Base-by-base conservation (phyloP, 2,113 vertebrate species). In the Tricholaema leucomelas region DNA sequence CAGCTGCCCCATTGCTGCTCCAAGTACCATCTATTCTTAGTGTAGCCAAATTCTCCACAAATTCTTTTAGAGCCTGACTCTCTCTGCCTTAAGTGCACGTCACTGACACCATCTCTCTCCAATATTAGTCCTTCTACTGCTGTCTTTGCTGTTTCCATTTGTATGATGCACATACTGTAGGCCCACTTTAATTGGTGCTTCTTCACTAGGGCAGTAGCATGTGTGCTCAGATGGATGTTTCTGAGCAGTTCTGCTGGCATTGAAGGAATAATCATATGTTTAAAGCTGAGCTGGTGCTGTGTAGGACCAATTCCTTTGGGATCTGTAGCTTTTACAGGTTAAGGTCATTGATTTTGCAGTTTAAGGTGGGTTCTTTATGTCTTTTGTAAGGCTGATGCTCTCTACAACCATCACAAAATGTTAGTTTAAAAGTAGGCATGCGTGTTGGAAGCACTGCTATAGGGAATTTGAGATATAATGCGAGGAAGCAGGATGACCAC, bases 21-120 rank as follows among this genome's bases (percentile, higher is more conserved):
- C 70, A 77, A 94, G 85, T 31, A 38, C 73, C 0, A 1, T 80
- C 94, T 96, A 93, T 96, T 96, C 89, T 96, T 94, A 92, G 92
- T 27, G 67, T 46, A 56, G 82, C 58, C 58, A 85, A 81, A 94
- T 96, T 91, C 89, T 35, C 44, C 25, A 38, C 55, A 52, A 58
- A 93, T 93, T 94, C 84, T 90, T 95, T 52, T 9, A 60, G 50
- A 38, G 82, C 78, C 71, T 77, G 82, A 75, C 79, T 88, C 67
- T 64, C 78, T 94, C 89, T 79, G 84, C 81, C 52, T 55, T 40
- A 54, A 92, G 66, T 89, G 63, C n/a, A 6, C 44, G 85, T 66
- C 74, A 89, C 4, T 79, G 95, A 94, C 66, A 88, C 88, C 65
- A 28, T 31, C 55, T 76, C 67, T 30, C 38, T 92, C 66, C 78